Base-by-base conservation (phyloP, 2,113 vertebrate species). In the Psophia crepitans region DNA sequence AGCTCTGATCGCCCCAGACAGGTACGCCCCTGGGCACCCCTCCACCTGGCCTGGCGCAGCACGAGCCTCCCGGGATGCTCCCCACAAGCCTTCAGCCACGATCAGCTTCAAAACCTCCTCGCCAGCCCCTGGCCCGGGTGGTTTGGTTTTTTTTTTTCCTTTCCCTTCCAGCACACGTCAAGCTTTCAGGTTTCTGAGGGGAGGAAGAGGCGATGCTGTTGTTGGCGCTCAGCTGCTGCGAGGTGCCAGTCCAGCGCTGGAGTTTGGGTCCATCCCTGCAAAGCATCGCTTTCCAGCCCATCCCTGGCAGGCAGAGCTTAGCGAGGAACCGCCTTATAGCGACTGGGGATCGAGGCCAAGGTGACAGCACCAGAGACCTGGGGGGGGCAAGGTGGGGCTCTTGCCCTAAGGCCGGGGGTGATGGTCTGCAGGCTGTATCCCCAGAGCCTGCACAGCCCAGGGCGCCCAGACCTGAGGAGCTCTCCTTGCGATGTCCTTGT, bases 81-180 rank as follows among this genome's bases (percentile, higher is more conserved):
- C 94, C 89, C 89, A 19, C 60, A 6, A 96, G 69, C 92, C 81
- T 97, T 96, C 96, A 94, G 85, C 80, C 5, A 0, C 10, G 4
- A 96, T 96, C 95, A 95, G 80, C 84, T 87, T 97, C 95, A 97
- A 97, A 86, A 51, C 28, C 78, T 81, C 57, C 84, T n/a, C 9
- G 0, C 39, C 70, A 80, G 90, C 91, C 84, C 81, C 94, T 9
- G 70, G 89, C 57, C 75, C 0, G 32, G 3, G 35, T 32, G 81
- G 51, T 5, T 20, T 46, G 46, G 8, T 46, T 46, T 46, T 46
- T 46, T 46, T 46, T 8, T n/a, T 51, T 51, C 84, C 56, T 20
- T 3, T 5, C 82, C 57, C 85, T 82, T 66, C 41, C 86, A 73
- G 76, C 5, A 0, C 66, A 20, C 2, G 1, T 71, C 66, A 93